phyloP scores from a whole-genome alignment of 2,888 invertebrate genomes.

The Acanthococcus lagerstroemiae region DNA sequence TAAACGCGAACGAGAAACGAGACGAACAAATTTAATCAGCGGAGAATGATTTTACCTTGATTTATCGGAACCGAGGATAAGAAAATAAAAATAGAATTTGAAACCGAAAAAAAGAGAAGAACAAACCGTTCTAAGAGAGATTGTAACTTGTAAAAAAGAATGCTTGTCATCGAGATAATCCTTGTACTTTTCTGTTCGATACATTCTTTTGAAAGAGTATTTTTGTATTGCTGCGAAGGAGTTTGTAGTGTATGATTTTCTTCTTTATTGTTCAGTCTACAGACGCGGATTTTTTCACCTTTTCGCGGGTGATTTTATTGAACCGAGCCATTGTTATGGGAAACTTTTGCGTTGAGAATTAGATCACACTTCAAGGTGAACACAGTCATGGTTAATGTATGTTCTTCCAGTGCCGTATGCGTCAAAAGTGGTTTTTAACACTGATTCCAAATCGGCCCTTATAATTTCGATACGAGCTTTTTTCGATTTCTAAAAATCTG shows the following conservation, averaged over 20 bases:
- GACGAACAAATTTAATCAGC: slow-evolving; percentile 1
- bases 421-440: too few relatives aligned
- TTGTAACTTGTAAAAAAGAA: slow-evolving; percentile 6
- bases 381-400: too few relatives aligned
- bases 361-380: too few relatives aligned
- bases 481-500: too few relatives aligned
- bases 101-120: background rate
- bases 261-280: background rate
- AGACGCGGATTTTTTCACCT: too few relatives aligned
- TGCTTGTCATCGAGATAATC: slow-evolving; percentile 9
- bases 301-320: background rate
- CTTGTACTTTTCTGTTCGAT: background rate
- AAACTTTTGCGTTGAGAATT: too few relatives aligned
- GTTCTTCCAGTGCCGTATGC: too few relatives aligned
- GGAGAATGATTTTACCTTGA: background rate
- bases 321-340: background rate
- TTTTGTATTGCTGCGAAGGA: background rate
- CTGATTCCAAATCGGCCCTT: too few relatives aligned
- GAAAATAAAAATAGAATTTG: background rate
- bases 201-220: background rate
- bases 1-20: background rate
- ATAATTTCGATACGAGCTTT: too few relatives aligned
- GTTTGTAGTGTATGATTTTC: too few relatives aligned
- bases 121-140: background rate
- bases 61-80: background rate